These are phyloP conservation scores for Athripsodes cinereus DNA, from an alignment of 2,888 invertebrate species.

Conservation along the genomic window DNA sequence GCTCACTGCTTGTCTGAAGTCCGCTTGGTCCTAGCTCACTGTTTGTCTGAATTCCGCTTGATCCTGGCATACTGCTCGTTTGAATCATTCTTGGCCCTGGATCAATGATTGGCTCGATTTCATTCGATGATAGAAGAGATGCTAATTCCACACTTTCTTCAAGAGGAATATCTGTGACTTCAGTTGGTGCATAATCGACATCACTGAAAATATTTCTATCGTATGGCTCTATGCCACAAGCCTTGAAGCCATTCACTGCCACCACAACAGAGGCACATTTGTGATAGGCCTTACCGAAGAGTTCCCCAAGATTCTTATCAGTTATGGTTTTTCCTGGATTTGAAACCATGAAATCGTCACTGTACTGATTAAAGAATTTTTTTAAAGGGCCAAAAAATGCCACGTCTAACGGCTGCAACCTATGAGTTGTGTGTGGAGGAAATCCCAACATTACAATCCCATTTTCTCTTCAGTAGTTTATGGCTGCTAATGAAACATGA, in stretches of 20 bases:
- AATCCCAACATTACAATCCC: constrained; percentile 28
- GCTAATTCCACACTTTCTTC: background rate
- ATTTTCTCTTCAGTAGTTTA: constrained; percentile 28
- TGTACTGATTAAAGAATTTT: constrained; percentile 29
- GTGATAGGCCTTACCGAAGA: constrained; percentile 27
- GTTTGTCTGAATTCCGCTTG: background rate
- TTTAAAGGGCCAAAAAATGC: constrained; percentile 9
- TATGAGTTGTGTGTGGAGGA: constrained; percentile 28
- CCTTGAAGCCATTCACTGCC: constrained; percentile 32
- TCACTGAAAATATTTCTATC: constrained; percentile 30
- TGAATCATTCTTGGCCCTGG: background rate
- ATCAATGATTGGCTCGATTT: background rate
- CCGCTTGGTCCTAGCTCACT: no score
- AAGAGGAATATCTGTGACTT: background rate
- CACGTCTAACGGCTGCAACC: constrained; percentile 30
- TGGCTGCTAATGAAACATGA: constrained; percentile 29
- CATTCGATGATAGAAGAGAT: background rate
- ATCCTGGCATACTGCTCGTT: background rate
- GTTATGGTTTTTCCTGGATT: constrained; percentile 29
- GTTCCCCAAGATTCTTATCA: constrained; percentile 31
- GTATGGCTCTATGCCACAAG: constrained; percentile 32
- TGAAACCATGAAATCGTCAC: constrained; percentile 31
- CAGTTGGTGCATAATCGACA: constrained; percentile 28
- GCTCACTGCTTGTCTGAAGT: no score
- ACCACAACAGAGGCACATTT: constrained; percentile 31